Evolutionary conservation across 35 echinoderm and acorn worm genomes (phyloP).

Genomic region (Nesometra sesokonis): DNA sequence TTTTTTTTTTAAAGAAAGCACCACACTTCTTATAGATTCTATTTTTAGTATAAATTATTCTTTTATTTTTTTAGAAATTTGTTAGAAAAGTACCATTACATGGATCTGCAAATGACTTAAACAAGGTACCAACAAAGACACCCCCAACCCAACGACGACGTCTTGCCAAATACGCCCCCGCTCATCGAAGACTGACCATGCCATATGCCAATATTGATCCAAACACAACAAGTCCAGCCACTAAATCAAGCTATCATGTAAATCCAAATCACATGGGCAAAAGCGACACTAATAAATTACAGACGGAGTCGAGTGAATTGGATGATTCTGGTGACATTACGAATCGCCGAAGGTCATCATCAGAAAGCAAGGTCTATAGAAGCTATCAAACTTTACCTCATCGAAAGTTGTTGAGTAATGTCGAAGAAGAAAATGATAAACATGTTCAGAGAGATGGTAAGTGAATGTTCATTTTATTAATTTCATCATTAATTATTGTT

Average conservation of each 20-base stretch:
- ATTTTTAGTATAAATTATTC: too few relatives aligned
- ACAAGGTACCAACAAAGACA: background rate
- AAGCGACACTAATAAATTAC: background rate
- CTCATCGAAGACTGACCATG: background rate
- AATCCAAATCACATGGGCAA: background rate
- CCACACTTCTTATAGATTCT: too few relatives aligned
- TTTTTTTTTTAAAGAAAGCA: too few relatives aligned
- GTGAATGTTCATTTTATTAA: too few relatives aligned
- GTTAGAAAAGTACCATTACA: background rate
- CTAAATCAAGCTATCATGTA: background rate
- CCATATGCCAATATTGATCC: background rate
- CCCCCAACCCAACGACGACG: background rate
- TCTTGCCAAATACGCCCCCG: background rate
- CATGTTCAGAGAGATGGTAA: background rate
- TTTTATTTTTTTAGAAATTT: too few relatives aligned
- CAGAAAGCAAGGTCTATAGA: background rate
- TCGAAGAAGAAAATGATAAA: background rate
- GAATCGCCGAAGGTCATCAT: background rate
- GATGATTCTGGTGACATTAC: background rate
- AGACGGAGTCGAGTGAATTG: background rate
- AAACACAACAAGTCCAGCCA: background rate
- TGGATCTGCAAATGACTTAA: background rate
- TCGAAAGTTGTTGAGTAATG: background rate
- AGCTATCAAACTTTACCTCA: background rate
- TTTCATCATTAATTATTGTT: too few relatives aligned